Evolutionary conservation across 2,888 invertebrate species (phyloP), one percentile per base, ranked within the genome.

Genomic region (Yponomeuta cagnagella): DNA sequence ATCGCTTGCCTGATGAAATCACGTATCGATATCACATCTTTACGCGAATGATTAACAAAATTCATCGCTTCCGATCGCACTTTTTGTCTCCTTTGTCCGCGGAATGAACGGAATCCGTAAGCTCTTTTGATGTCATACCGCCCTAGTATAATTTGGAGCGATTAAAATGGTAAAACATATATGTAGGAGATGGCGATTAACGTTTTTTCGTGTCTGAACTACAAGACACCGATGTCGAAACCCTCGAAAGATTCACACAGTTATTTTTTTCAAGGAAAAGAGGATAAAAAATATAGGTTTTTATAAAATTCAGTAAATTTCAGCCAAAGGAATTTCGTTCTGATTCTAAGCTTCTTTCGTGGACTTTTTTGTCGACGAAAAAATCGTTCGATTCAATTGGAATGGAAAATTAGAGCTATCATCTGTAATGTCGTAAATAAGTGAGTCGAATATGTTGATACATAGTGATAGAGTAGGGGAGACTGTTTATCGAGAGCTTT

Each of bases 61-160:
- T 58, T 58, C 52, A 58, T 15, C 52, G 15, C 15, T 58, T 58
- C 52, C 52, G 52, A 58, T 58, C 52, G 52, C 15, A 15, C 52
- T 58, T 58, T 15, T 58, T 58, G 52, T 43, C 52, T 58, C 15
- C 52, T 15, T 58, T 58, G 52, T 58, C 15, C 12, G 12, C 12
- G 52, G 52, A 58, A 58, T 58, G 52, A 5, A 58, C 52, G 52
- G 52, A 58, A 58, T 58, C 52, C 52, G 52, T 58, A 58, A 15
- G 52, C 15, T 58, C 52, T 58, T 43, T 58, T 58, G 52, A 58
- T 58, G 52, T 58, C 52, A 58, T 58, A 58, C 52, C 52, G 52
- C 52, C 52, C 52, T 58, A 58, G 52, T 58, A 58, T 58, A 58
- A 58, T 58, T 58, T 58, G 52, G 52, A 58, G 15, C 52, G 52